A percentile compares a stretch with the other conserved stretches of the same genome.
These are phyloP conservation scores for Ceyx margarethae DNA, from an alignment of 2,113 vertebrate genomes.

Conservation along the genomic window DNA sequence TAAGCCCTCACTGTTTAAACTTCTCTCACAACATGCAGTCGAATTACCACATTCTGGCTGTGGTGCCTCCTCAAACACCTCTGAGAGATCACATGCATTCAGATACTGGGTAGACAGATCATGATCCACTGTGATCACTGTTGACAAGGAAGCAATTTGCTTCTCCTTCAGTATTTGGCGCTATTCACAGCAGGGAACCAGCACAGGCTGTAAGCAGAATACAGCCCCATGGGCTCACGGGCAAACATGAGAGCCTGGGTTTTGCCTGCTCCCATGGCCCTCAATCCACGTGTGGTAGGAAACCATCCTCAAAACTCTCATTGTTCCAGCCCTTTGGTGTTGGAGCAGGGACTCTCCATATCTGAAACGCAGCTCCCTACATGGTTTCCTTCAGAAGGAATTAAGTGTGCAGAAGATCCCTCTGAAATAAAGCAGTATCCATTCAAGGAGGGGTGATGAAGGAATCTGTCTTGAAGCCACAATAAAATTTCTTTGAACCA, in stretches of 20 bases:
- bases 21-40: not conserved
- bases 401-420: not conserved
- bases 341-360: not conserved
- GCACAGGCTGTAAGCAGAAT: not conserved
- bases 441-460: rapidly evolving
- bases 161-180: not conserved
- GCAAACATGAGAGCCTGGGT: not conserved
- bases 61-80: not conserved
- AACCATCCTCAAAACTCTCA: not conserved
- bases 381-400: not conserved
- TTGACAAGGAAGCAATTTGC: not conserved
- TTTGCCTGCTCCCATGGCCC: not conserved
- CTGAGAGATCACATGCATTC: not conserved
- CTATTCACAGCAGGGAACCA: not conserved
- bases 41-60: not conserved
- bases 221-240: not conserved
- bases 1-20: not conserved
- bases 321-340: not conserved
- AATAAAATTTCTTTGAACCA: not conserved
- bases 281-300: rapidly evolving
- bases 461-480: not conserved
- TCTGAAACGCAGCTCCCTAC: not conserved
- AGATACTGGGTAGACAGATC: not conserved
- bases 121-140: not conserved
- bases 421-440: not conserved